Evolutionary conservation across 2,113 vertebrate species (phyloP), one percentile per base, ranked within the genome.

Genomic region (Cebidichthys violaceus): DNA sequence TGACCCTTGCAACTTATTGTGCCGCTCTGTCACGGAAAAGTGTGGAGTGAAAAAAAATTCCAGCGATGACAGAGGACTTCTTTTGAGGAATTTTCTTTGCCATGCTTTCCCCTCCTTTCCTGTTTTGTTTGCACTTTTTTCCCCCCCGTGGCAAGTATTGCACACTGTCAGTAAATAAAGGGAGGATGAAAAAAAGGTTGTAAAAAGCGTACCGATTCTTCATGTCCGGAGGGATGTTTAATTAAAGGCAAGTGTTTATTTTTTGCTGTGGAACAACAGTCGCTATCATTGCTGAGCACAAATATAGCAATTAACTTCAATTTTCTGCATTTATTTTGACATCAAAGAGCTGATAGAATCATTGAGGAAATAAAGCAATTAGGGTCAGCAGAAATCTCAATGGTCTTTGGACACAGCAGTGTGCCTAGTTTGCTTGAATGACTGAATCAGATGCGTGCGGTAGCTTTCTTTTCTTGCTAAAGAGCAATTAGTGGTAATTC

Each of bases 1-100:
- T 97, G 97, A 97, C 97, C 97, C 97, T 93, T 96, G 93, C 95
- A 91, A 94, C 93, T 95, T 94, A 95, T 97, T 97, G 96, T 97
- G 93, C 90, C 70, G 81, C 85, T 94, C 95, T 95, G 97, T 97
- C 95, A 97, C 92, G 83, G 94, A 96, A 96, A 96, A 96, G 96
- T 96, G 96, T 95, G 86, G 83, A 92, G 94, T 94, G 92, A 92
- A 93, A 95, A 81, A 75, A 80, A 74, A 70, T 95, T 94, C 90
- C 89, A 91, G 85, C 54, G 39, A 91, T 90, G 91, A 93, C 96
- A 96, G 94, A 94, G 82, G 86, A 81, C 78, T 88, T 95, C 89
- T 90, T 95, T 94, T 87, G 74, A 92, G 90, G 90, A 91, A 94
- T 96, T 95, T 95, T 93, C 71, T 91, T 93, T 85, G 52, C 81